Evolutionary conservation across 2,888 invertebrate genomes (phyloP).

Genomic region (Lasioglossum leucozonium): DNA sequence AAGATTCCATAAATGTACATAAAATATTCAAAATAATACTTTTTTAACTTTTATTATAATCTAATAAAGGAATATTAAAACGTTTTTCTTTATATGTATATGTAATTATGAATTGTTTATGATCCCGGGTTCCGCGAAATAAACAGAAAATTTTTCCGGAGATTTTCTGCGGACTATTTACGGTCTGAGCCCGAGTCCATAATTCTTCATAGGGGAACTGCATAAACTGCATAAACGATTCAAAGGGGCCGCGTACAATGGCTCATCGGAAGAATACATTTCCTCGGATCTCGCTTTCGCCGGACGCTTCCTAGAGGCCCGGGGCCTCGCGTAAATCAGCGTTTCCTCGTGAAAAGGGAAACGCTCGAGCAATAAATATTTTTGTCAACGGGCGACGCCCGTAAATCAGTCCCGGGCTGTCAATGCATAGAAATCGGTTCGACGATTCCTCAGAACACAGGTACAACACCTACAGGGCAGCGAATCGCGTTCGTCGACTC

Average conservation of each 20-base stretch:
- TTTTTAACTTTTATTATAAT: too few relatives aligned
- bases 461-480: not conserved
- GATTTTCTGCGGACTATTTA: not conserved
- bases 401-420: slow-evolving; percentile 19
- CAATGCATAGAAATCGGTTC: slow-evolving; percentile 20
- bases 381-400: slow-evolving; percentile 1
- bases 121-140: too few relatives aligned
- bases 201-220: not conserved
- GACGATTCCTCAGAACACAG: slow-evolving; percentile 10
- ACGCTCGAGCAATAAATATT: slow-evolving; percentile 18
- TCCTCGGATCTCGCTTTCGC: slow-evolving; percentile 11
- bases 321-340: not conserved
- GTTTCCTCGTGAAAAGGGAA: not conserved
- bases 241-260: not conserved
- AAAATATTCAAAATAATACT: too few relatives aligned
- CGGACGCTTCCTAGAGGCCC: slow-evolving; percentile 8
- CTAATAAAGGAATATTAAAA: too few relatives aligned
- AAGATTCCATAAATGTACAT: too few relatives aligned
- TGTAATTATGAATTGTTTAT: too few relatives aligned
- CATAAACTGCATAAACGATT: not conserved
- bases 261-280: not conserved
- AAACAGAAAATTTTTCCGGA: too few relatives aligned
- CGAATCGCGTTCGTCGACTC: not conserved
- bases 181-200: not conserved
- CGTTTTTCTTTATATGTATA: too few relatives aligned